Evolutionary conservation across 2,113 vertebrate species (phyloP).

Genomic region (Neogobius melanostomus): DNA sequence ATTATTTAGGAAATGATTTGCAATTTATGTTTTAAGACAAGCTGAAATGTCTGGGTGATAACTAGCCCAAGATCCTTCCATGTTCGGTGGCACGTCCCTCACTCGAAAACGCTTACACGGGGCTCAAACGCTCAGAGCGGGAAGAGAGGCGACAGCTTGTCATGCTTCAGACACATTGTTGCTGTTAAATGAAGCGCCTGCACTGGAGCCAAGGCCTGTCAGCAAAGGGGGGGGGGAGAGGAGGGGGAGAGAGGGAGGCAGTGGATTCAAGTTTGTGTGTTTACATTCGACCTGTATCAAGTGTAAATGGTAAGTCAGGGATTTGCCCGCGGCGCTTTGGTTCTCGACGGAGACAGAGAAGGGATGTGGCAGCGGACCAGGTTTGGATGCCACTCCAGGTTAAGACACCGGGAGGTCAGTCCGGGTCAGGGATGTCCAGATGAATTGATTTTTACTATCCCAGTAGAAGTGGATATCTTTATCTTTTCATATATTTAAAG

Average conservation of each 20-base stretch:
- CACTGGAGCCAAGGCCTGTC: slow-evolving; percentile 46
- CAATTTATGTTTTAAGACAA: no score
- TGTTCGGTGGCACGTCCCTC: slow-evolving; percentile 25
- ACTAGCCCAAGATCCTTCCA: slow-evolving; percentile 4
- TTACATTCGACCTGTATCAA: slow-evolving; percentile 47
- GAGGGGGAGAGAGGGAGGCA: not conserved
- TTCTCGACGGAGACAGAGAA: slow-evolving; percentile 11
- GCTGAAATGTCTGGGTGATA: not conserved
- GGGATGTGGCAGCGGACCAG: slow-evolving; percentile 50
- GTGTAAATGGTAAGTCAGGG: slow-evolving; percentile 53
- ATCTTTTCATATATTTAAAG: no score
- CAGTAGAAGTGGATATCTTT: not conserved
- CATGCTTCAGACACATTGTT: slow-evolving; percentile 68
- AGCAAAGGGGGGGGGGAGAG: slow-evolving; percentile 2
- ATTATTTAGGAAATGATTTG: no score
- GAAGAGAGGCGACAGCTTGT: slow-evolving; percentile 63
- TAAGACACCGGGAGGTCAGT: slow-evolving; percentile 48
- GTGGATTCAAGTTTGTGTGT: slow-evolving; percentile 51
- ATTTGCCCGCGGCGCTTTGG: slow-evolving; percentile 23
- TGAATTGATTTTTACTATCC: not conserved
- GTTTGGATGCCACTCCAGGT: slow-evolving; percentile 70
- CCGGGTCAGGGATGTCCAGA: not conserved
- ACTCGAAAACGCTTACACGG: slow-evolving; percentile 35
- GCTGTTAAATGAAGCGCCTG: slow-evolving; percentile 68
- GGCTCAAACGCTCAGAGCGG: slow-evolving; percentile 42